These are phyloP conservation scores for Bradypus variegatus DNA, from an alignment of 2,797 vertebrate genomes.

Conservation along the genomic window DNA sequence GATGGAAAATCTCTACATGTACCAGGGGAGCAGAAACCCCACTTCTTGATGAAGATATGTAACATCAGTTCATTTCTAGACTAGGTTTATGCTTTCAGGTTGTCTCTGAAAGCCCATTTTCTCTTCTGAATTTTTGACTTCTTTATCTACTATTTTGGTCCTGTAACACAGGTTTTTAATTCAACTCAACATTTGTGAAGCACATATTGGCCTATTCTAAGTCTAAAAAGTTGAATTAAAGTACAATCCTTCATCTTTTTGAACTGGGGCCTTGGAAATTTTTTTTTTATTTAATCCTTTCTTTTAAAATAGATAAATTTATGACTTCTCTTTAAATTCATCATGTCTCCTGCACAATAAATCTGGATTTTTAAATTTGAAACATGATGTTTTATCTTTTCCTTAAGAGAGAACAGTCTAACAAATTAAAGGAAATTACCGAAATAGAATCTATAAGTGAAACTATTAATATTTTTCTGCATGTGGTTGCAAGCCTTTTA, in stretches of 20 bases:
- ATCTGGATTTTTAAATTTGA: neutral
- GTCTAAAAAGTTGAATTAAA: neutral
- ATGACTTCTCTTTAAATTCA: neutral
- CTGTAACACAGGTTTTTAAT: neutral
- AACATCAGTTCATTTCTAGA: neutral
- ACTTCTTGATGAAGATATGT: neutral
- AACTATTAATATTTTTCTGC: neutral
- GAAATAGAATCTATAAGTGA: neutral
- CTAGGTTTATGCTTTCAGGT: neutral
- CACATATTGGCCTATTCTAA: neutral
- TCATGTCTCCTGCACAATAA: neutral
- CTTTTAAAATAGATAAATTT: neutral
- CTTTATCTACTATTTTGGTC: neutral
- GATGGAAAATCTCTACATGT: neutral
- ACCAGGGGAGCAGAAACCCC: neutral
- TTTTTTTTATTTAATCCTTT: neutral
- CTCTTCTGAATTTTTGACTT: neutral
- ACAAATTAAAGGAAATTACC: conserved; percentile 9
- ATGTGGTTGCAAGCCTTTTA: neutral
- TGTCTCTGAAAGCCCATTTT: neutral
- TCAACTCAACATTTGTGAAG: neutral
- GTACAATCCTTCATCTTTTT: too few relatives aligned
- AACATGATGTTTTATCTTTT: neutral
- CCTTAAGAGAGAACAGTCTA: neutral
- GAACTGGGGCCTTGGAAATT: too few relatives aligned